Evolutionary conservation across 2,888 invertebrate genomes (phyloP).

Genomic region (Axea sp.): DNA sequence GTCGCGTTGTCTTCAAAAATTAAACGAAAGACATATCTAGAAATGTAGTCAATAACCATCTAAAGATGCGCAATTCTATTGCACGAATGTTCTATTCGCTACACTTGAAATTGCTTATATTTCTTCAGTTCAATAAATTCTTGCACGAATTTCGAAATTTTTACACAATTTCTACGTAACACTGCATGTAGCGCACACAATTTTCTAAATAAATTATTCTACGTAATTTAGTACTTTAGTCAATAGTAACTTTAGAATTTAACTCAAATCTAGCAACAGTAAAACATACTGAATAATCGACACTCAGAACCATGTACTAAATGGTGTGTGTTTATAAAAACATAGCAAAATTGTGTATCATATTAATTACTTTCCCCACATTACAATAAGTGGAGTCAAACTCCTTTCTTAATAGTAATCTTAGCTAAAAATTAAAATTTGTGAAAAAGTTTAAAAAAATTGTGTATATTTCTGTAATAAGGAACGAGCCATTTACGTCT

Average conservation of each 20-base stretch:
- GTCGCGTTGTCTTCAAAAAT: slow-evolving; percentile 49
- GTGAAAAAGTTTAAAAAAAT: too few relatives aligned
- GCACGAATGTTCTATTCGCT: slow-evolving; percentile 41
- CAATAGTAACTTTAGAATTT: slow-evolving; percentile 28
- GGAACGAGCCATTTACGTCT: too few relatives aligned
- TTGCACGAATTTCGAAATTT: slow-evolving; percentile 44
- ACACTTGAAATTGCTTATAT: slow-evolving; percentile 32
- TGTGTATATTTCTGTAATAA: too few relatives aligned
- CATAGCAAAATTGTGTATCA: too few relatives aligned
- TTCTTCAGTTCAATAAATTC: slow-evolving; percentile 13
- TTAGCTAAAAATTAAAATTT: too few relatives aligned
- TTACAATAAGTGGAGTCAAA: too few relatives aligned
- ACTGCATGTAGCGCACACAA: slow-evolving; percentile 39
- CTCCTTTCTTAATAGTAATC: too few relatives aligned
- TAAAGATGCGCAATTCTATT: slow-evolving; percentile 12
- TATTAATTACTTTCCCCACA: too few relatives aligned
- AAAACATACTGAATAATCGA: too few relatives aligned
- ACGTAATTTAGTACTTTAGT: slow-evolving; percentile 24
- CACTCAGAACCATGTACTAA: too few relatives aligned
- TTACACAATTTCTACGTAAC: slow-evolving; percentile 38
- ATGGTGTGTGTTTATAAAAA: too few relatives aligned
- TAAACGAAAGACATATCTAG: not conserved
- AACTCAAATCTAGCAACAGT: not conserved
- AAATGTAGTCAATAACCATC: slow-evolving; percentile 7
- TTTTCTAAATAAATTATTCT: slow-evolving; percentile 18